Conservation (phyloP, 2,113 vertebrate species). For the Copsychus sechellarum region DNA sequence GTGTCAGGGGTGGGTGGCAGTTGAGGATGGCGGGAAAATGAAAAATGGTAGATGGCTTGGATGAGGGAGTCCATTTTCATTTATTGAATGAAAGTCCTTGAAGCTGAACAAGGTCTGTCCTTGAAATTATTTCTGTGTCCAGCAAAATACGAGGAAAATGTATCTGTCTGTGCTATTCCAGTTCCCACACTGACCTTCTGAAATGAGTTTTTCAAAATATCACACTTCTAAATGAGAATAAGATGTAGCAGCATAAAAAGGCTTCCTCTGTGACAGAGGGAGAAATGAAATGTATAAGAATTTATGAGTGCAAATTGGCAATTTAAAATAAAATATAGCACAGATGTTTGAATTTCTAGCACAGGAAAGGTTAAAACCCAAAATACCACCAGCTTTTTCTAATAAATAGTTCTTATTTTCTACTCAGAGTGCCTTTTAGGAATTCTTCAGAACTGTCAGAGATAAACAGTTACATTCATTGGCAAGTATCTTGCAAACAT, state of each 20-base stretch:
- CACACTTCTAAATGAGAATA: neutral
- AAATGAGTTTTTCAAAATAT: constrained; percentile 5
- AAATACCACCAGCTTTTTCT: neutral
- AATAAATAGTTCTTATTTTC: neutral
- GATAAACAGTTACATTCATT: neutral
- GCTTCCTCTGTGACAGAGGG: neutral
- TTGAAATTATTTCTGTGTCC: neutral
- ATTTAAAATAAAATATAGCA: neutral
- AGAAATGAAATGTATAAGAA: neutral
- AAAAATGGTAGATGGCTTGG: neutral
- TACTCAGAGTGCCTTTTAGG: neutral
- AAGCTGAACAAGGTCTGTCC: neutral
- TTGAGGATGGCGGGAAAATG: neutral
- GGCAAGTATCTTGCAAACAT: neutral
- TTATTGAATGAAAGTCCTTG: neutral
- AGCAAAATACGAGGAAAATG: neutral
- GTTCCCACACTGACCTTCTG: neutral
- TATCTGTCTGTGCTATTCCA: neutral
- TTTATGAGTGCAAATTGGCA: neutral
- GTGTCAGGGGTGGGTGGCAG: neutral
- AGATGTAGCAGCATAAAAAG: neutral
- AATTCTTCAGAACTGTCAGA: neutral
- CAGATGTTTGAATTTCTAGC: neutral
- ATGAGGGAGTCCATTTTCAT: neutral
- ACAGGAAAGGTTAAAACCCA: neutral